phyloP scores from a whole-genome alignment of 1,140 invertebrate species.

The Aphaenogaster rudis region DNA sequence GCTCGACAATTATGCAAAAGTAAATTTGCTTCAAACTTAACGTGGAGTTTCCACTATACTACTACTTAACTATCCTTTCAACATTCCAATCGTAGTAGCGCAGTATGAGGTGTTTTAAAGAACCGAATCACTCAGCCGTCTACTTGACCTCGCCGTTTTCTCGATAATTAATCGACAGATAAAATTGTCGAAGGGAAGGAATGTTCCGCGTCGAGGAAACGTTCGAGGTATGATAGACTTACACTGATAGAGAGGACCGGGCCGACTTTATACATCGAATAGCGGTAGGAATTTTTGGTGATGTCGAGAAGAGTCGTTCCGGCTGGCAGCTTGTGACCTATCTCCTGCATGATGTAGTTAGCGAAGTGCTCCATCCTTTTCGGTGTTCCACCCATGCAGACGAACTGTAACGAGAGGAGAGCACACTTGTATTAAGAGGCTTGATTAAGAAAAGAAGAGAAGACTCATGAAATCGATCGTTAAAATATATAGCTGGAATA shows the following conservation, averaged over 20 bases:
- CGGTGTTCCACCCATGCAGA: constrained; percentile 98
- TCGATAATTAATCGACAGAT: constrained; percentile 20
- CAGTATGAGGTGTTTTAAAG: not conserved
- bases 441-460: not conserved
- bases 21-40: constrained; percentile 1
- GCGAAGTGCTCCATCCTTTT: constrained; percentile 98
- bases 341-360: constrained; percentile 95
- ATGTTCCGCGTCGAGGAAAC: not conserved
- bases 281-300: constrained; percentile 96
- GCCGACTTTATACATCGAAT: constrained; percentile 99
- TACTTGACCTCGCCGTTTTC: constrained; percentile 4
- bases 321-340: constrained; percentile 95
- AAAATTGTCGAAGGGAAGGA: not conserved
- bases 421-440: not conserved
- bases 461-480: not conserved
- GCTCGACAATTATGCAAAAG: not conserved
- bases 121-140: not conserved
- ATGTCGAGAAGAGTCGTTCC: constrained; percentile 96
- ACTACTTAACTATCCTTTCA: not conserved
- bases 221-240: constrained; percentile 86
- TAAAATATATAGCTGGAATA: constrained; percentile 3
- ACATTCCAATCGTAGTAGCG: constrained; percentile 27
- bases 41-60: not conserved
- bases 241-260: constrained; percentile 96
- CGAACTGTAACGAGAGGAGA: constrained; percentile 91